These are phyloP conservation scores for Piaya cayana DNA, from an alignment of 2,113 vertebrate species.

Conservation along the genomic window DNA sequence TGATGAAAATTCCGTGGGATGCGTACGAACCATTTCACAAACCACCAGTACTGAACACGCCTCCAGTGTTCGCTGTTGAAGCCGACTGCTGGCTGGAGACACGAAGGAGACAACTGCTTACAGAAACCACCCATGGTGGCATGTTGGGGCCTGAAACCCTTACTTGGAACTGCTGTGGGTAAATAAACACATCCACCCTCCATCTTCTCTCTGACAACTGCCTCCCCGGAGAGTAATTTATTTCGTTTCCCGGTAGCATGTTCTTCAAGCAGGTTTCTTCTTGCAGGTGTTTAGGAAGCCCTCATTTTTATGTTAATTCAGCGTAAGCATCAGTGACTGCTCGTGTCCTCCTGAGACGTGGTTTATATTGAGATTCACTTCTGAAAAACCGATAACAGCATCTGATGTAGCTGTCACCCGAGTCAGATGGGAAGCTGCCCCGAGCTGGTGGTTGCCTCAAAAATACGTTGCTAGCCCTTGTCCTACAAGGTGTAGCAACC, in stretches of 20 bases:
- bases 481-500: neutral
- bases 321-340: neutral
- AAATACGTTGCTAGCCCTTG: neutral
- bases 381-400: neutral
- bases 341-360: neutral
- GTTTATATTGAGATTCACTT: neutral
- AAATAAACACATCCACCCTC: constrained; percentile 40
- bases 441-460: neutral
- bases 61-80: fast-evolving
- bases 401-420: neutral
- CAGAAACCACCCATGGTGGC: neutral
- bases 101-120: neutral
- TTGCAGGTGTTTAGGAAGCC: constrained; percentile 24
- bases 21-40: neutral
- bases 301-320: neutral
- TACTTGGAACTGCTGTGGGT: neutral
- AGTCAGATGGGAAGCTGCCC: neutral
- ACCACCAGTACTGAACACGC: neutral
- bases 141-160: neutral
- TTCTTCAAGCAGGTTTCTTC: constrained; percentile 35
- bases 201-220: neutral
- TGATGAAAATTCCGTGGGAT: neutral
- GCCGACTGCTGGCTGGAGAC: neutral
- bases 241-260: neutral
- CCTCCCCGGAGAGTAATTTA: neutral